phyloP scores from a whole-genome alignment of 2,797 vertebrate species.

The Sphaeramia orbicularis region DNA sequence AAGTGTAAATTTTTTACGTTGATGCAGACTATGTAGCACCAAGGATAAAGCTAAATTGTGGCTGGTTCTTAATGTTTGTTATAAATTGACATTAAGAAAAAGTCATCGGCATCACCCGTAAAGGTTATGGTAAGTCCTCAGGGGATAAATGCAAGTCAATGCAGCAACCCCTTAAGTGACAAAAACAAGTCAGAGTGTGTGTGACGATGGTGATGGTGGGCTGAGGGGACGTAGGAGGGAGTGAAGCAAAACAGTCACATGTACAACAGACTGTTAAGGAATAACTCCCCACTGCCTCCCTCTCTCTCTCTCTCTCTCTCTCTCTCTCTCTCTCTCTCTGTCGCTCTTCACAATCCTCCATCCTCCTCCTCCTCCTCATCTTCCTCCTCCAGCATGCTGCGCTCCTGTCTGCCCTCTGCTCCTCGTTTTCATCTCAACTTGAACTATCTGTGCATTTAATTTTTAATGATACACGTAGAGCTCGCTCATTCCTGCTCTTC shows the following conservation, averaged over 20 bases:
- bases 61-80: too few species aligned
- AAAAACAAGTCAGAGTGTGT: slow-evolving; percentile 37
- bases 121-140: slow-evolving; percentile 3
- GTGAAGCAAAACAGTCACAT: slow-evolving; percentile 62
- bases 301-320: slow-evolving; percentile 26
- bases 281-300: slow-evolving; percentile 57
- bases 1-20: background rate
- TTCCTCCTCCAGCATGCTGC: slow-evolving; percentile 49
- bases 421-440: slow-evolving; percentile 68
- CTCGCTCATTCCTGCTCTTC: slow-evolving; percentile 8
- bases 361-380: slow-evolving; percentile 34
- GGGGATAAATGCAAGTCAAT: slow-evolving; percentile 14
- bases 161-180: slow-evolving; percentile 35
- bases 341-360: slow-evolving; percentile 10
- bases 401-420: slow-evolving; percentile 44
- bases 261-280: slow-evolving; percentile 75
- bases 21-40: too few species aligned
- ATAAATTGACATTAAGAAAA: slow-evolving; percentile 8
- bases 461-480: slow-evolving; percentile 65
- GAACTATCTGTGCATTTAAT: slow-evolving; percentile 70
- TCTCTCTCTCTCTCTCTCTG: slow-evolving; percentile 23
- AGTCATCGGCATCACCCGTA: background rate
- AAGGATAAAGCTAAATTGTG: too few species aligned
- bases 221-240: slow-evolving; percentile 36
- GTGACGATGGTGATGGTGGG: slow-evolving; percentile 21